Conservation (phyloP, 2,888 invertebrate genomes). For the Eucriotettix oculatus region DNA sequence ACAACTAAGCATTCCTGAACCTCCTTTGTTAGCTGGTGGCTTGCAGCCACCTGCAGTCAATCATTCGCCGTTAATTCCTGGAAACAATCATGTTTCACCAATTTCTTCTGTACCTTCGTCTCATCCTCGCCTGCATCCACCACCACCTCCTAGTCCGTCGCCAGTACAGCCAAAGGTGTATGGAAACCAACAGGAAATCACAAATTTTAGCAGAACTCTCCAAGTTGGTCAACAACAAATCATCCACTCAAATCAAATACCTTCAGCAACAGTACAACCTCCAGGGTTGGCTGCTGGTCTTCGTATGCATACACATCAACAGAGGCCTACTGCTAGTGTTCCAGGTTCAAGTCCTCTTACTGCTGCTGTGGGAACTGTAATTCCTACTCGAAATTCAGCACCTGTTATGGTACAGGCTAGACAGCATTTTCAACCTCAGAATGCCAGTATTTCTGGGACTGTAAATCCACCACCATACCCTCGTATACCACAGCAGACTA, state of each 20-base stretch:
- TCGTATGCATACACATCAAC: not conserved
- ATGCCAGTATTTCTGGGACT: too few species aligned
- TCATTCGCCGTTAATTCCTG: too few species aligned
- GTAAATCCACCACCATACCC: constrained; percentile 15
- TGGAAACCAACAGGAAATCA: constrained; percentile 1
- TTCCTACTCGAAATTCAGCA: not conserved
- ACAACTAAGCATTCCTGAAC: too few species aligned
- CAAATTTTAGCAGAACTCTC: not conserved
- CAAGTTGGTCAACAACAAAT: too few species aligned
- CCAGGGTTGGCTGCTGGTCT: not conserved
- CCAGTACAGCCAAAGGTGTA: constrained; percentile 6
- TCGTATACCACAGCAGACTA: constrained; percentile 9
- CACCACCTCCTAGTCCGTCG: not conserved
- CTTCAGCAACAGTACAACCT: not conserved
- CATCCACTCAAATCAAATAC: too few species aligned
- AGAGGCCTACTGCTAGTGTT: not conserved
- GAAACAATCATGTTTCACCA: not conserved
- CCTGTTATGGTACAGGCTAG: too few species aligned
- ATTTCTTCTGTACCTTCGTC: not conserved
- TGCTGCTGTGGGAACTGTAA: not conserved
- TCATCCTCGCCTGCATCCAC: constrained; percentile 8
- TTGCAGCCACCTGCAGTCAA: too few species aligned
- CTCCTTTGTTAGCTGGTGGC: too few species aligned
- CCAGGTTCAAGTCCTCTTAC: constrained; percentile 3
- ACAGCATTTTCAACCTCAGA: too few species aligned